These are phyloP conservation scores for Allolobophora icterica DNA, from an alignment of 2,888 invertebrate genomes.

Conservation along the genomic window DNA sequence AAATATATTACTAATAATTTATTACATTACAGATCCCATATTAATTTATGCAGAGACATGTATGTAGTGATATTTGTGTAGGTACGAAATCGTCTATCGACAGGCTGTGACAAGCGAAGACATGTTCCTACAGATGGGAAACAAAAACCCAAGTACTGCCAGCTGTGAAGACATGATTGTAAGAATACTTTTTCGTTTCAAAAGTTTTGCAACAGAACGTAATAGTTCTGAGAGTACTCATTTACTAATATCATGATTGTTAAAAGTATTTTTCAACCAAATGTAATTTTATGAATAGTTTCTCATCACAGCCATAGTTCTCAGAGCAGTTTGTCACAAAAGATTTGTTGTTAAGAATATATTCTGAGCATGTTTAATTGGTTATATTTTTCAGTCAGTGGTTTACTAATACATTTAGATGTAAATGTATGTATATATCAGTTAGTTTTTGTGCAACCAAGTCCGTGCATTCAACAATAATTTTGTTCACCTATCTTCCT, in stretches of 20 bases:
- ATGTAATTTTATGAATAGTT: neutral
- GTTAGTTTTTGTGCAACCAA: neutral
- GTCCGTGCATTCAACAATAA: neutral
- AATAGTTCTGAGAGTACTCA: neutral
- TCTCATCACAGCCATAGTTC: neutral
- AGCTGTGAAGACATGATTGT: constrained; percentile 89
- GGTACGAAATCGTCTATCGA: constrained; percentile 81
- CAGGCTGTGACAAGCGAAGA: constrained; percentile 86
- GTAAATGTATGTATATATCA: neutral
- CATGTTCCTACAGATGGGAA: constrained; percentile 82
- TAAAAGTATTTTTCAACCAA: neutral
- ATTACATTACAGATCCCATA: too few relatives aligned
- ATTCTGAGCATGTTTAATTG: neutral
- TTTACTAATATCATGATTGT: neutral
- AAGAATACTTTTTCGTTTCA: constrained; percentile 57
- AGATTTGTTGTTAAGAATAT: neutral
- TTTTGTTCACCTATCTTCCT: neutral
- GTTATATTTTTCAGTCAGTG: neutral
- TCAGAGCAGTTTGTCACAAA: neutral
- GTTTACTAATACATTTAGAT: neutral
- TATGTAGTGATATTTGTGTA: constrained; percentile 46
- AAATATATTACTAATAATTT: too few relatives aligned
- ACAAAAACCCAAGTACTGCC: constrained; percentile 78
- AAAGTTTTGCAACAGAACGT: neutral
- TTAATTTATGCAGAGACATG: neutral